phyloP scores from a whole-genome alignment of 2,113 vertebrate genomes.

The Gobio gobio region DNA sequence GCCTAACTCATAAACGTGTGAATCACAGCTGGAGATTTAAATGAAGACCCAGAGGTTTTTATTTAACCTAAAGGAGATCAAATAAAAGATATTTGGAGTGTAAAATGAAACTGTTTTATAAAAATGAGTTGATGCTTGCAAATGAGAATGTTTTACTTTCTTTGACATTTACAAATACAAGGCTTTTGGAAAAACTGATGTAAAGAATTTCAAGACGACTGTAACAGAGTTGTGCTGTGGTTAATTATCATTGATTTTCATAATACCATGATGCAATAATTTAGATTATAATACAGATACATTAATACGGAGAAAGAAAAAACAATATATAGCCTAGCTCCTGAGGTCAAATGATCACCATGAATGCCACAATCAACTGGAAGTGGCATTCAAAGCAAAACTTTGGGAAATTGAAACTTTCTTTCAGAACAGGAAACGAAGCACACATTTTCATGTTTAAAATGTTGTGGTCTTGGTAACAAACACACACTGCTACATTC shows the following conservation, averaged over 20 bases:
- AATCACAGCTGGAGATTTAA: slow-evolving; percentile 20
- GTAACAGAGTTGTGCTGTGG: not conserved
- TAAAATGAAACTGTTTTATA: not conserved
- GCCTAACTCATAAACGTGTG: slow-evolving; percentile 15
- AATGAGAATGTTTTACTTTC: not conserved
- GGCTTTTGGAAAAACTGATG: not conserved
- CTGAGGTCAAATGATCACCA: not conserved
- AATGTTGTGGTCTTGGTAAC: not conserved
- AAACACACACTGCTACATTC: not conserved
- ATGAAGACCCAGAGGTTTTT: not conserved
- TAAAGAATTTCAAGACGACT: not conserved
- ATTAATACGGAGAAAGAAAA: too few relatives aligned
- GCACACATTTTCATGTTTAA: not conserved
- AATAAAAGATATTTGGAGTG: not conserved
- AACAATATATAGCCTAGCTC: too few relatives aligned
- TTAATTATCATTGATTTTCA: not conserved
- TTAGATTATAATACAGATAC: too few relatives aligned
- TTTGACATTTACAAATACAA: not conserved
- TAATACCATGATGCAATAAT: not conserved
- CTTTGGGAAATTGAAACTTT: not conserved
- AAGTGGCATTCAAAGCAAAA: too few relatives aligned
- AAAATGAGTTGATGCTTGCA: not conserved
- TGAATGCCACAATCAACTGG: too few relatives aligned
- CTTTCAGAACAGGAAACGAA: not conserved
- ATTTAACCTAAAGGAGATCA: not conserved